Conservation (phyloP, 2,888 invertebrate genomes). For the Poecilus cupreus region DNA sequence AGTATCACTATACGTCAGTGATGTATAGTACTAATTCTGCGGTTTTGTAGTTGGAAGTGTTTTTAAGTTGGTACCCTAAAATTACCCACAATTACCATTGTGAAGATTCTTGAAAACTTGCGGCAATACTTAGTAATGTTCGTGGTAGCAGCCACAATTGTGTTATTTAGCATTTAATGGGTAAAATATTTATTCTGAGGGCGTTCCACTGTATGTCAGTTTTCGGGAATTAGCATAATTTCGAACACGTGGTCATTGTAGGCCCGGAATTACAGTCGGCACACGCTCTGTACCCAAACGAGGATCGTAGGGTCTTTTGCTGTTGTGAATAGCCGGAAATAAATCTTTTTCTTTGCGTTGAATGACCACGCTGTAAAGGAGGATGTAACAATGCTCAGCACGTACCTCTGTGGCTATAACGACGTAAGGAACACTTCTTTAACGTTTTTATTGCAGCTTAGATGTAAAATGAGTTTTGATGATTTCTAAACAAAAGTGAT, state of each 20-base stretch:
- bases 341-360: constrained; percentile 8
- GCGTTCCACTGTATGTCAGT: not conserved
- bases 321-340: constrained; percentile 17
- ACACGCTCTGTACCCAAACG: not conserved
- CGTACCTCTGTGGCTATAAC: constrained; percentile 4
- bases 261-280: not conserved
- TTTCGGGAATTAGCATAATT: constrained; percentile 32
- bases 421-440: not conserved
- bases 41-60: no score
- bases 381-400: constrained; percentile 27
- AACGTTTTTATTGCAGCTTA: not conserved
- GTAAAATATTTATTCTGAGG: constrained; percentile 12
- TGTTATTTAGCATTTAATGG: constrained; percentile 7
- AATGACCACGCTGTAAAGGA: constrained; percentile 14
- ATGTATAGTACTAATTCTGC: no score
- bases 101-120: not conserved
- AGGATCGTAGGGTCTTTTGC: not conserved
- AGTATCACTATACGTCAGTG: no score
- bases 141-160: not conserved
- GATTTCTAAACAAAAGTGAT: not conserved
- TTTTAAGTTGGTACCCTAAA: not conserved
- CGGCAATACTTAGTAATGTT: not conserved
- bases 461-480: not conserved
- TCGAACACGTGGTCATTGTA: constrained; percentile 26
- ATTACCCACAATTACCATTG: not conserved